A percentile compares a stretch with the other conserved stretches of the same genome.
These are phyloP conservation scores for Hydraecia micacea DNA, from an alignment of 2,888 invertebrate genomes.

Conservation along the genomic window DNA sequence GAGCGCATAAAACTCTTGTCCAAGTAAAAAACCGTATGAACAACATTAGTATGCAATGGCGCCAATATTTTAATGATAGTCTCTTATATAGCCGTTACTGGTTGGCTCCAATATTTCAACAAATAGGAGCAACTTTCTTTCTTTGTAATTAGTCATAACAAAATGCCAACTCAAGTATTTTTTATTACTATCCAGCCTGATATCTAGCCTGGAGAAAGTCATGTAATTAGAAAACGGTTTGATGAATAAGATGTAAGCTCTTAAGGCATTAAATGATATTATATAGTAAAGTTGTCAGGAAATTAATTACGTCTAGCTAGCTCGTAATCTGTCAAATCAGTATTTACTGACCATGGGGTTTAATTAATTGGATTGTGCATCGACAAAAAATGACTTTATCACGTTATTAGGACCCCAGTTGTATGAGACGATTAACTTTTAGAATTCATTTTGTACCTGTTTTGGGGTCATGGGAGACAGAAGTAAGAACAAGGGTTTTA, in stretches of 20 bases:
- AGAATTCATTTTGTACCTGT: background rate
- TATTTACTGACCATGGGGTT: conserved; percentile 6
- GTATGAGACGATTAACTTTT: background rate
- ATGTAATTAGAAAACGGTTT: conserved; percentile 63
- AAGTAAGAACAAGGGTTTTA: background rate
- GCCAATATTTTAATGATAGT: conserved; percentile 38
- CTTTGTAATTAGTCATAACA: conserved; percentile 55
- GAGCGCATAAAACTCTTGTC: conserved; percentile 2
- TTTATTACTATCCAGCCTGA: conserved; percentile 48
- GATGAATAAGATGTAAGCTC: conserved; percentile 56
- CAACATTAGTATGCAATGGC: conserved; percentile 35
- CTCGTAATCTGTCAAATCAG: conserved; percentile 24
- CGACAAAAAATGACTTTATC: background rate
- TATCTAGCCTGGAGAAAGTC: conserved; percentile 59
- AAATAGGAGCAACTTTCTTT: conserved; percentile 47
- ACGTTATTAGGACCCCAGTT: background rate
- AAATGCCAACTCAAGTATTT: conserved; percentile 51
- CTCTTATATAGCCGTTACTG: conserved; percentile 11
- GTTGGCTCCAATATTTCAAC: conserved; percentile 25
- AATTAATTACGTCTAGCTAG: conserved; percentile 32
- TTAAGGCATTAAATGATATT: conserved; percentile 51
- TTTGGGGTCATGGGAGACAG: background rate
- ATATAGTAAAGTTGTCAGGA: conserved; percentile 27
- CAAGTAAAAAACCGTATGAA: conserved; percentile 23
- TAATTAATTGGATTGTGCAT: background rate